Evolutionary conservation across 92 coral and sea anemone genomes (phyloP).

Genomic region (Umimayanthus chanpuru): DNA sequence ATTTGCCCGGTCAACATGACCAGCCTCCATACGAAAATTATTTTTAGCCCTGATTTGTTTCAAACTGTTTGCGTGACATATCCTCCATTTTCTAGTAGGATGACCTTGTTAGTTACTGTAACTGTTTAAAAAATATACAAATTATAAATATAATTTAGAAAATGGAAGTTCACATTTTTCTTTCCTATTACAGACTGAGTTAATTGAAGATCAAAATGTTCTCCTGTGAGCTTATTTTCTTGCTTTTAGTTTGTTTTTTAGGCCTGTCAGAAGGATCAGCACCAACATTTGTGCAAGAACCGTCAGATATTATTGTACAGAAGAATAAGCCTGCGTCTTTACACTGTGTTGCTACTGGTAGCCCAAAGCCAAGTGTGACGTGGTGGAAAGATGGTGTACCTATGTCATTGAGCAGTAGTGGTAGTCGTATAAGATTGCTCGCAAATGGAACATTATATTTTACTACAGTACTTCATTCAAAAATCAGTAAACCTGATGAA

Average conservation of each 20-base stretch:
- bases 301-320: constrained; percentile 72
- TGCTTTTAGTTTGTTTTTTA: background rate
- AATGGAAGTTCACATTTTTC: too few relatives aligned
- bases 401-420: constrained; percentile 41
- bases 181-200: too few relatives aligned
- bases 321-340: constrained; percentile 72
- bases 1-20: too few relatives aligned
- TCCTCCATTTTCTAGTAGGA: too few relatives aligned
- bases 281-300: constrained; percentile 81
- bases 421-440: constrained; percentile 66
- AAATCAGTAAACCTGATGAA: constrained; percentile 79
- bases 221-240: too few relatives aligned
- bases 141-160: too few relatives aligned
- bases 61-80: too few relatives aligned
- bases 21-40: too few relatives aligned
- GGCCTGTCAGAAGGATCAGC: constrained; percentile 38
- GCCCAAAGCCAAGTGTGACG: constrained; percentile 57
- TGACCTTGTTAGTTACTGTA: too few relatives aligned
- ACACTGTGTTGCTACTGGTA: constrained; percentile 75
- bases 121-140: too few relatives aligned
- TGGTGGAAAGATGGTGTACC: constrained; percentile 75
- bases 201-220: too few relatives aligned
- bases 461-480: constrained; percentile 66
- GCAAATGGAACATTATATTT: constrained; percentile 86
- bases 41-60: too few relatives aligned